These are phyloP conservation scores for Agapornis roseicollis DNA, from an alignment of 2,113 vertebrate genomes.

Conservation along the genomic window DNA sequence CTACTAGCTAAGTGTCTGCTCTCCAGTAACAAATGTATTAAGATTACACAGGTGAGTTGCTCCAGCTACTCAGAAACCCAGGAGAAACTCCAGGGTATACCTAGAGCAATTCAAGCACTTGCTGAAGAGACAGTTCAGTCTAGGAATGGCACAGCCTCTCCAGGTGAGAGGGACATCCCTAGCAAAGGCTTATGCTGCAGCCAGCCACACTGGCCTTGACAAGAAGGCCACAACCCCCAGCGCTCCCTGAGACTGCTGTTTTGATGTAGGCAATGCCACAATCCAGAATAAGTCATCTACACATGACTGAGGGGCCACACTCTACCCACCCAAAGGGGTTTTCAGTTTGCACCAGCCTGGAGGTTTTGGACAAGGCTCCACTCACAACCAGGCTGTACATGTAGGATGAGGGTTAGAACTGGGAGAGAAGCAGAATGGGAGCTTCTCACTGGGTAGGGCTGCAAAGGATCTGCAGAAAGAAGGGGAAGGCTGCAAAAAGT, in stretches of 20 bases:
- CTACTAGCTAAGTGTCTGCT: background rate
- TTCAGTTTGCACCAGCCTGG: background rate
- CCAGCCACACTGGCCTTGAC: background rate
- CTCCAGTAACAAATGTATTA: background rate
- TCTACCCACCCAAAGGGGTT: background rate
- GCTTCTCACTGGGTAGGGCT: background rate
- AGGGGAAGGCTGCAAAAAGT: background rate
- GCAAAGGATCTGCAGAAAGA: background rate
- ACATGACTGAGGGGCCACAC: background rate
- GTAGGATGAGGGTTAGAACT: background rate
- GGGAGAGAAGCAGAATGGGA: background rate
- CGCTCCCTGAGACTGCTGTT: background rate
- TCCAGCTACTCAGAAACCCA: background rate
- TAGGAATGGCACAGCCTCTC: background rate
- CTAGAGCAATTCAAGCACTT: background rate
- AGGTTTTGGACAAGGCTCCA: background rate
- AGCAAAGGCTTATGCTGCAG: background rate
- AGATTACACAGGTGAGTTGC: fast-evolving
- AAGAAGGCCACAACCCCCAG: too few relatives aligned
- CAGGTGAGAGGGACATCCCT: background rate
- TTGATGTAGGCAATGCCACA: background rate
- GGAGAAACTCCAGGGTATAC: background rate
- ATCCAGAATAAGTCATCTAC: background rate
- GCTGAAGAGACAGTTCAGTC: background rate
- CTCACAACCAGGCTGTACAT: background rate